phyloP scores from a whole-genome alignment of 2,888 invertebrate genomes.

The Troilus luridus region DNA sequence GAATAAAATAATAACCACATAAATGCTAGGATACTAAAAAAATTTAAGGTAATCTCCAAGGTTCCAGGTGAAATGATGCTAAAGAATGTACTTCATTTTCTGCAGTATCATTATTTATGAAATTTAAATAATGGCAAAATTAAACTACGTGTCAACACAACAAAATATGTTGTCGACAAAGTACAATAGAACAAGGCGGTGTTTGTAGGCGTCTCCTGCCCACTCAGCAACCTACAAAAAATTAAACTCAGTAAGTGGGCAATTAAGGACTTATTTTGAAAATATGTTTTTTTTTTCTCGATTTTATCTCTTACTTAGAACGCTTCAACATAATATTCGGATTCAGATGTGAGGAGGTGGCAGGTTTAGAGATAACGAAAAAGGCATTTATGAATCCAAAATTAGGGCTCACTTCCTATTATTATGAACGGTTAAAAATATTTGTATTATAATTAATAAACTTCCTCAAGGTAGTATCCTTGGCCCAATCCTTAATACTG shows the following conservation, averaged over 20 bases:
- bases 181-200: conserved; percentile 19
- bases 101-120: background rate
- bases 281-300: background rate
- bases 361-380: too few species aligned
- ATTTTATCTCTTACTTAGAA: background rate
- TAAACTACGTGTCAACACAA: background rate
- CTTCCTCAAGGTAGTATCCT: too few species aligned
- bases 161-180: conserved; percentile 9
- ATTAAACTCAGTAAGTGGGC: background rate
- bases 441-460: too few species aligned
- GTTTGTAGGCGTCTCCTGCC: conserved; percentile 20
- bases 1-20: too few species aligned
- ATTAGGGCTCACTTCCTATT: too few species aligned
- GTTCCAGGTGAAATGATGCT: background rate
- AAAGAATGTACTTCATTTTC: background rate
- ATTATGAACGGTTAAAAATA: too few species aligned
- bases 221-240: conserved; percentile 15
- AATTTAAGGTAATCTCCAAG: too few species aligned
- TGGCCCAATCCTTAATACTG: too few species aligned
- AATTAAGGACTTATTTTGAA: background rate
- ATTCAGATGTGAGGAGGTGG: too few species aligned
- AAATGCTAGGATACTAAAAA: too few species aligned
- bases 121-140: background rate
- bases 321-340: too few species aligned
- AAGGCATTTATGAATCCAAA: too few species aligned